Evolutionary conservation across 2,888 invertebrate genomes (phyloP).

Genomic region (Pimpla rufipes): DNA sequence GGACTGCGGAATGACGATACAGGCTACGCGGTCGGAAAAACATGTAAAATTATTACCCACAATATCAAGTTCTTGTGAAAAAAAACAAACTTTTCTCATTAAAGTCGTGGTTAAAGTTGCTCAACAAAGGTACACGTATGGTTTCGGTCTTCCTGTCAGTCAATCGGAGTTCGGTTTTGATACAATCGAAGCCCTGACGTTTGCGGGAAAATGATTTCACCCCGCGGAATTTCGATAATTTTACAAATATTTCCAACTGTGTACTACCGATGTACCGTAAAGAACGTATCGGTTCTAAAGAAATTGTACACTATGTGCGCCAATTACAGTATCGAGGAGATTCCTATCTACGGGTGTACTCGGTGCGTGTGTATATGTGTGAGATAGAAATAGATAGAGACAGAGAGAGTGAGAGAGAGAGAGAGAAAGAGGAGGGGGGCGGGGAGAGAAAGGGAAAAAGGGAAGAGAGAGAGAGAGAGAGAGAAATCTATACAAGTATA

Average conservation of each 20-base stretch:
- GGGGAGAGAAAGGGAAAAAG: neutral
- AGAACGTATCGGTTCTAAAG: too few species aligned
- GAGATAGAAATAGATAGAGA: conserved; percentile 20
- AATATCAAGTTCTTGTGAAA: too few species aligned
- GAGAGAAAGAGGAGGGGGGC: neutral
- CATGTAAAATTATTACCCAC: neutral
- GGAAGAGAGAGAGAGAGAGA: conserved; percentile 7
- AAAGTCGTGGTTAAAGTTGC: too few species aligned
- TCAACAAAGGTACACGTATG: neutral
- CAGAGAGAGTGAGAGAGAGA: conserved; percentile 1
- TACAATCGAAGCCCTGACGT: neutral
- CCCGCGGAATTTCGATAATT: neutral
- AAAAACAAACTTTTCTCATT: neutral
- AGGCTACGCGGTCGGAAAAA: neutral
- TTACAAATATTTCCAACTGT: conserved; percentile 12
- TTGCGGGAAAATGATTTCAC: neutral
- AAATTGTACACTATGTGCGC: too few species aligned
- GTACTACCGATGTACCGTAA: neutral
- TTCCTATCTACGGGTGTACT: conserved; percentile 49
- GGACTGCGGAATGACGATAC: neutral
- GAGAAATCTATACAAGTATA: conserved; percentile 6
- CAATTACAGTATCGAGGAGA: conserved; percentile 16
- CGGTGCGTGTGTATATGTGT: conserved; percentile 64
- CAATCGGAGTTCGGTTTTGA: too few species aligned
- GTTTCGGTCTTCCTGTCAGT: too few species aligned